Conservation (phyloP, 2,888 invertebrate species). For the Chrysina gloriosa region DNA sequence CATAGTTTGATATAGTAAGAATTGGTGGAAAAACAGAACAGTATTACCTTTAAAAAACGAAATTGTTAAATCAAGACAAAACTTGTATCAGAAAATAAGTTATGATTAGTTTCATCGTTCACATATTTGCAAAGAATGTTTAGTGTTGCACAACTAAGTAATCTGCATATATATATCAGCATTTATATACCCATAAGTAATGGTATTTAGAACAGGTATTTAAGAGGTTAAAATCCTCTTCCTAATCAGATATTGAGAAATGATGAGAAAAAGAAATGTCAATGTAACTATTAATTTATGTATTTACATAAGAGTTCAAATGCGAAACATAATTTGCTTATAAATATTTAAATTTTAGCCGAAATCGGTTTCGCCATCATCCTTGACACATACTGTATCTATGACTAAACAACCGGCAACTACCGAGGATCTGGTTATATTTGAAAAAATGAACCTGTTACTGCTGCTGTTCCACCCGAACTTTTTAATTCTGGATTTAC, state of each 20-base stretch:
- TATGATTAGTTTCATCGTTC: too few species aligned
- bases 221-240: too few species aligned
- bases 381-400: constrained; percentile 40
- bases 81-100: too few species aligned
- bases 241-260: too few species aligned
- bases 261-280: too few species aligned
- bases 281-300: background rate
- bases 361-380: constrained; percentile 50
- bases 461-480: constrained; percentile 74
- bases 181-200: too few species aligned
- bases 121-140: too few species aligned
- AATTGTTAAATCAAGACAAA: too few species aligned
- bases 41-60: too few species aligned
- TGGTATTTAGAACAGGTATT: too few species aligned
- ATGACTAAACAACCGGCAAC: constrained; percentile 62
- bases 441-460: constrained; percentile 74
- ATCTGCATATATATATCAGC: too few species aligned
- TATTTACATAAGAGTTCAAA: background rate
- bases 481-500: constrained; percentile 77
- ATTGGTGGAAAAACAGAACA: background rate
- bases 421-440: constrained; percentile 72
- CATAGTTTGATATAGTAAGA: background rate
- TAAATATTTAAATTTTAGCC: constrained; percentile 43
- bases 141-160: too few species aligned
- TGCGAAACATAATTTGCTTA: background rate